Evolutionary conservation across 2,888 invertebrate genomes (phyloP), one percentile per base, ranked within the genome.

Genomic region (Himalopsyche japonica): DNA sequence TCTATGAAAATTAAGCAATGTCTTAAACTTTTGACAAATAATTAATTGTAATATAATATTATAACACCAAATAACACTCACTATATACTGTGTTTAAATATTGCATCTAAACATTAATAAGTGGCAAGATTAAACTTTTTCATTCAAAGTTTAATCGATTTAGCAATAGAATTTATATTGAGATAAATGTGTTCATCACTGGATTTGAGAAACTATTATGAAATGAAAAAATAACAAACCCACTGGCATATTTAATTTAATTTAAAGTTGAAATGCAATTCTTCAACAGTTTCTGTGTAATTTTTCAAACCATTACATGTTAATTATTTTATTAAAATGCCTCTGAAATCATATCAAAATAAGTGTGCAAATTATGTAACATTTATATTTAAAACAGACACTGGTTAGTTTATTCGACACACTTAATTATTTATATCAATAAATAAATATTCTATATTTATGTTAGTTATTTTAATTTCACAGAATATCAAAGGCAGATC

Each of bases 401-500:
- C 76, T 43, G 70, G 70, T 81, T 76, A 81, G 48, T 70, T 43
- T 76, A 81, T 76, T n/a, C 77, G 34, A 57, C 57, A 24, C 32
- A 30, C 57, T 32, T 77, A 49, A 82, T 57, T 82, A 82, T 78
- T 20, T 79, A 79, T 82, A 79, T 47, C 30, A 79, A 79, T 79
- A 79, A 70, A 57, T 57, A 57, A 57, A 70, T 70, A 70, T 30
- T 47, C 48, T 57, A 80, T 37, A 30, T 57, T 49, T 83, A 77
- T 57, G 37, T 80, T 80, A 83, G 80, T 80, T 80, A 80, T 49
- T n/a, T 49, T 80, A 82, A 64, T 80, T 84, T 86, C 86, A 86
- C 84, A 86, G 84, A 80, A 84, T 82, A 83, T 86, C 32, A 80
- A 86, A 86, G 85, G 86, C 86, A 85, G 82, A 81, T 82, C 84